phyloP scores from a whole-genome alignment of 2,888 invertebrate genomes.

The Thymelicus acteon region DNA sequence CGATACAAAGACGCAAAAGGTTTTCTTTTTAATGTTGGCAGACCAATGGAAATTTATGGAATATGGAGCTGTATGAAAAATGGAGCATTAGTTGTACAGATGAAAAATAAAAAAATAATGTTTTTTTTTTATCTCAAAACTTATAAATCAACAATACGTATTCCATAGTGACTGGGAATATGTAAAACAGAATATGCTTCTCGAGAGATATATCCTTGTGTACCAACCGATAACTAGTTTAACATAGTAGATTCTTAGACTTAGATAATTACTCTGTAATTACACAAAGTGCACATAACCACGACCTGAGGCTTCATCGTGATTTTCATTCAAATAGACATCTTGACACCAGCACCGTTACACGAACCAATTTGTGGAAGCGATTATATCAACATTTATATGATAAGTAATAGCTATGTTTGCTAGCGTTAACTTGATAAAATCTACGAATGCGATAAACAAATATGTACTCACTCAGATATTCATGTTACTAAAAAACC shows the following conservation, averaged over 20 bases:
- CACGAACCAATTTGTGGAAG: slow-evolving; percentile 54
- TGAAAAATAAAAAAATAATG: no score
- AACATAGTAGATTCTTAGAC: slow-evolving; percentile 8
- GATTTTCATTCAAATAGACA: slow-evolving; percentile 64
- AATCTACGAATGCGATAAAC: slow-evolving; percentile 34
- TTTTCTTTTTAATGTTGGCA: no score
- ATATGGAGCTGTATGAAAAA: no score
- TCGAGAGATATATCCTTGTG: not conserved
- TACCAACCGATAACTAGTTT: not conserved
- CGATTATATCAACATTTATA: slow-evolving; percentile 50
- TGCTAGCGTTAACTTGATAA: slow-evolving; percentile 47
- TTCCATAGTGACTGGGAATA: no score
- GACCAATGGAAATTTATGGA: no score
- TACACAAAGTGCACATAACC: slow-evolving; percentile 57
- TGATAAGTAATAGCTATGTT: slow-evolving; percentile 45
- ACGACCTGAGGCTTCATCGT: slow-evolving; percentile 53
- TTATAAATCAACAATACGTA: no score
- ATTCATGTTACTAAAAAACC: not conserved
- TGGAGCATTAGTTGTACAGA: no score
- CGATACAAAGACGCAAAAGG: no score
- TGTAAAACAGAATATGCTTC: not conserved
- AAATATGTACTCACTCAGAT: slow-evolving; percentile 7
- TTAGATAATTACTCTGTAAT: slow-evolving; percentile 51
- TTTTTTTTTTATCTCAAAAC: no score
- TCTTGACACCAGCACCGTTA: slow-evolving; percentile 66